Base-by-base conservation (phyloP, 2,113 vertebrate genomes). In the Madoqua kirkii region DNA sequence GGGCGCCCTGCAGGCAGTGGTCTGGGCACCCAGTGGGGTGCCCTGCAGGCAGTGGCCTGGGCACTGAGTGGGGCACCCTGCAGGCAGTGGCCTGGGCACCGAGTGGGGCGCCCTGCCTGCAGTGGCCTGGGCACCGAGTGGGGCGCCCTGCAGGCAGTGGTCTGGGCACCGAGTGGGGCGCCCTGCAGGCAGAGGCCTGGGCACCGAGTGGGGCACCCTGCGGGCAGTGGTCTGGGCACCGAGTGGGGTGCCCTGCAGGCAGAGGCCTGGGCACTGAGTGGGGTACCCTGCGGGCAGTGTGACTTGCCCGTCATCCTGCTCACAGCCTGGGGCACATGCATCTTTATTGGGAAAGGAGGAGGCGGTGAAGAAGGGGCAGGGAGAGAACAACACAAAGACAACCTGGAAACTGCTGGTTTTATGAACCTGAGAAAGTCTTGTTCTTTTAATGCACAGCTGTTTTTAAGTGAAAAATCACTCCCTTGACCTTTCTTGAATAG, bases 401-500 rank as follows among this genome's bases (percentile, higher is more conserved):
- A 17, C 6, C 95, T 98, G 96, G 96, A 98, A 98, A 98, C 94
- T 96, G 94, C 93, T 97, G 88, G 10, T 97, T 98, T 98, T 97
- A 96, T 97, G 94, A 98, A 98, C 97, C 98, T 98, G 98, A 98
- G 98, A 98, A 99, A 98, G 97, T 98, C 97, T 96, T 98, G 98
- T 98, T 98, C 98, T 98, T 99, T 98, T 96, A 98, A 91, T 92
- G 96, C 96, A 86, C 97, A 98, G 98, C 98, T 98, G 98, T 98
- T 98, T 97, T 98, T 98, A 98, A 98, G 98, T 98, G 98, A 98
- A 98, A 99, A 99, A 99, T 99, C 97, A 95, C 97, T 98, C 98
- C 95, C 98, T 94, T 99, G 99, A 98, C 98, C 98, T 99, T 98
- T 99, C 87, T 95, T 91, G 98, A 97, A 98, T 79, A 97, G 29